Percentiles rank a stretch among this genome's conserved stretches.
Conservation (phyloP, 2,888 invertebrate species). For the Lepidocyrtinus sp. region DNA sequence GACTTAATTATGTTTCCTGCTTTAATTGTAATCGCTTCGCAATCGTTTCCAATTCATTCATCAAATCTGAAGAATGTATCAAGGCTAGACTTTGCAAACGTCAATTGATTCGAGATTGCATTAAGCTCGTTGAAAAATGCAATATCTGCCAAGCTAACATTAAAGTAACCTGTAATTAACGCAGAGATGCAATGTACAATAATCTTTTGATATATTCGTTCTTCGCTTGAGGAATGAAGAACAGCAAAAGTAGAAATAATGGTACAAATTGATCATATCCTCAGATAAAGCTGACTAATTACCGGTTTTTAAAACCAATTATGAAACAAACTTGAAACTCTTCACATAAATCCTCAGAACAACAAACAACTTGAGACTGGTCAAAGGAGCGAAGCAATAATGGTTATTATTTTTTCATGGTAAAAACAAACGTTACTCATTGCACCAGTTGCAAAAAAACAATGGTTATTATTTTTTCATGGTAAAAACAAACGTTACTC, state of each 20-base stretch:
- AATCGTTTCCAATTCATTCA: too few species aligned
- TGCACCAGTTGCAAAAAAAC: background rate
- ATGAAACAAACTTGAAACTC: constrained; percentile 39
- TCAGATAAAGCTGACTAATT: constrained; percentile 31
- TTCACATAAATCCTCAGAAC: background rate
- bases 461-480: background rate
- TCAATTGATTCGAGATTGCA: too few species aligned
- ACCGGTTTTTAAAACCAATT: constrained; percentile 50
- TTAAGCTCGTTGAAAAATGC: constrained; percentile 4
- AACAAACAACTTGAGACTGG: background rate
- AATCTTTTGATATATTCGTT: constrained; percentile 25
- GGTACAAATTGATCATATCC: constrained; percentile 29
- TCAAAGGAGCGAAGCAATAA: background rate
- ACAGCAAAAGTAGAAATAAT: background rate
- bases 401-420: background rate
- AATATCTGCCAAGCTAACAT: constrained; percentile 9
- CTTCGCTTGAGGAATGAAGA: background rate
- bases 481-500: too few species aligned
- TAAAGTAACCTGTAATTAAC: constrained; percentile 18
- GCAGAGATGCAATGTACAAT: background rate
- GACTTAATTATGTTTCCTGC: too few species aligned
- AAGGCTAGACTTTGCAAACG: too few species aligned
- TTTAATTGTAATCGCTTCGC: too few species aligned
- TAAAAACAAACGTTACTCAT: background rate
- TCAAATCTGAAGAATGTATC: too few species aligned